These are phyloP conservation scores for Lerista edwardsae DNA, from an alignment of 2,797 vertebrate species.

Conservation along the genomic window DNA sequence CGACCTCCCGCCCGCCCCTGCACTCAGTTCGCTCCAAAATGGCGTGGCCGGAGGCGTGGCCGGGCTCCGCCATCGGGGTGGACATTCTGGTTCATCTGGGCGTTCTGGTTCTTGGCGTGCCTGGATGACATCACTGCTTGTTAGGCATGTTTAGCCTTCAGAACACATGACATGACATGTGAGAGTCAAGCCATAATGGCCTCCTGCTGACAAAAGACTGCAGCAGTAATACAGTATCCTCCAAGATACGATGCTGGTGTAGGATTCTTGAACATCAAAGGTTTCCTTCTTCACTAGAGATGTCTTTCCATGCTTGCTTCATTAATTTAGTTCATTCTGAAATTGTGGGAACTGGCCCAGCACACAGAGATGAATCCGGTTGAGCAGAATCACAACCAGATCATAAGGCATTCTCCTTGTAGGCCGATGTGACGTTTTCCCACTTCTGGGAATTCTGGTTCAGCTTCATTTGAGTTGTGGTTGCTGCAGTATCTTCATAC, in stretches of 20 bases:
- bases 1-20: too few relatives aligned
- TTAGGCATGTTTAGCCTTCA: neutral
- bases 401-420: neutral
- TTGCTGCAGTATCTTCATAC: neutral
- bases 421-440: neutral
- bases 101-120: too few relatives aligned
- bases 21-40: too few relatives aligned
- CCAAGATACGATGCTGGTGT: neutral
- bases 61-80: too few relatives aligned
- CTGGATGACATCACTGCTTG: too few relatives aligned
- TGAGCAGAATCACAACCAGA: too few relatives aligned
- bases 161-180: neutral
- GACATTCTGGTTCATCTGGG: too few relatives aligned
- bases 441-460: neutral
- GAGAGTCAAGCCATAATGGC: neutral
- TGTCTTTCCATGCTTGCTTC: neutral
- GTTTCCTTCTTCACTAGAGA: neutral
- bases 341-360: neutral
- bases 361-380: neutral
- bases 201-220: neutral
- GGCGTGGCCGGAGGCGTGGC: too few relatives aligned
- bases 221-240: neutral
- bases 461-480: neutral
- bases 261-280: neutral
- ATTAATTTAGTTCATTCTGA: neutral